Base-by-base conservation (phyloP, 2,888 invertebrate genomes). In the Hymenopus coronatus region DNA sequence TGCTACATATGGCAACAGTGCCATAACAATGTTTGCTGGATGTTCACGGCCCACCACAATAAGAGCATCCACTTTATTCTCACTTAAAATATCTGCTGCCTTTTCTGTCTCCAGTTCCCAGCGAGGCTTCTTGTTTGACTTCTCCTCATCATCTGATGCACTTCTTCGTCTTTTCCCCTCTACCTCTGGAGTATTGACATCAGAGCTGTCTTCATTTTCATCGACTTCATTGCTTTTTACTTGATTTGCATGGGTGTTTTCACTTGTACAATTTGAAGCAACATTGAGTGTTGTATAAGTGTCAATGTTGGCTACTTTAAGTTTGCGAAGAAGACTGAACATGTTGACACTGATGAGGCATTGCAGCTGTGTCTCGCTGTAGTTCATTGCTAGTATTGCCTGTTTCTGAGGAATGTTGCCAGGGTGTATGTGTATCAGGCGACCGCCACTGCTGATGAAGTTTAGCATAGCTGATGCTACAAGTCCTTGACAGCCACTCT, bases 401-500 rank as follows among this genome's bases (percentile, higher is more conserved):
- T 96, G 96, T 92, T 96, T 96, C 92, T 97, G 97, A 83, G 97
- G 96, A 92, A 96, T 96, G 92, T 97, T 97, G 0, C 97, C 97
- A 3, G 97, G 96, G 92, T 97, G 97, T 93, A 97, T 94, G 91
- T 97, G 96, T 87, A 98, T 93, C 28, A 97, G 92, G 91, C 94
- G 94, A 0, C 96, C 97, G 81, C 94, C 93, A 0, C 94, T 94
- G 1, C 97, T 96, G 89, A 98, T 96, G 88, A 96, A 95, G 92
- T 97, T 97, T 84, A 99, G 93, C 91, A 99, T 94, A 2, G 97
- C 96, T 0, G 98, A 98, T 8, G 97, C 95, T 46, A 98, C 92
- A 84, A 99, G 94, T 0, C 99, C 99, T 92, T 96, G 96, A 70
- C 97, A 97, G 0, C 97, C 97, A 88, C 97, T 97, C 92, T 99